A percentile compares a stretch with the other conserved stretches of the same genome.
These are phyloP conservation scores for Alitta virens DNA, from an alignment of 2,888 invertebrate species.

Conservation along the genomic window DNA sequence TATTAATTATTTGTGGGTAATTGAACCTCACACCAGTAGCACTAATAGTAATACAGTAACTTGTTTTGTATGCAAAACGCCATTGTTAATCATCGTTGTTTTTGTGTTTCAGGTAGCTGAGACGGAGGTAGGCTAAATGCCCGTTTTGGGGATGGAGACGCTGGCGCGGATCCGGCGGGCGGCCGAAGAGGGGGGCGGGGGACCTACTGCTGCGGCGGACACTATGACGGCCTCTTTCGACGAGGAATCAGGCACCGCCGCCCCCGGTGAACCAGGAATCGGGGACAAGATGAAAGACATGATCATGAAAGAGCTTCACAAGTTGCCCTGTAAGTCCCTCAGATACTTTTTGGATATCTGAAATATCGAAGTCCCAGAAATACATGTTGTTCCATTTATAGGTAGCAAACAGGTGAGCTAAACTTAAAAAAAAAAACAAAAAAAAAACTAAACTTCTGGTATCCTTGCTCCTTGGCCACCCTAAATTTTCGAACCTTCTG, in stretches of 20 bases:
- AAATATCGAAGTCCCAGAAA: no score
- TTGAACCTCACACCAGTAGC: no score
- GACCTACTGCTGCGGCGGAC: background rate
- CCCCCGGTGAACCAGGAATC: background rate
- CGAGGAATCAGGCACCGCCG: background rate
- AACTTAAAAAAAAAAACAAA: no score
- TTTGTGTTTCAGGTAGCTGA: background rate
- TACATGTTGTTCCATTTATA: no score
- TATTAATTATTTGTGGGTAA: no score
- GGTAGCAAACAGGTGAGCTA: no score
- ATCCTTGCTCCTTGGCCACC: no score
- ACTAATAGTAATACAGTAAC: no score
- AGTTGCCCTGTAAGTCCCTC: conserved; percentile 13
- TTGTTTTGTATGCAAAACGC: no score
- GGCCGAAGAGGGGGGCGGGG: background rate
- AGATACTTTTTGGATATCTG: background rate
- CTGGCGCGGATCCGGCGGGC: conserved; percentile 8
- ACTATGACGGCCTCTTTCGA: background rate
- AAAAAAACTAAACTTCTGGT: no score
- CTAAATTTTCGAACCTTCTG: no score
- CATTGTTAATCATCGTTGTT: no score
- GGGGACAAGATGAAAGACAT: conserved; percentile 7
- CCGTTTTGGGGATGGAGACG: conserved; percentile 7
- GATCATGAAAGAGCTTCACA: conserved; percentile 3
- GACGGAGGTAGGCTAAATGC: conserved; percentile 1